phyloP scores from a whole-genome alignment of 2,797 vertebrate genomes.

The Etheostoma perlongum region DNA sequence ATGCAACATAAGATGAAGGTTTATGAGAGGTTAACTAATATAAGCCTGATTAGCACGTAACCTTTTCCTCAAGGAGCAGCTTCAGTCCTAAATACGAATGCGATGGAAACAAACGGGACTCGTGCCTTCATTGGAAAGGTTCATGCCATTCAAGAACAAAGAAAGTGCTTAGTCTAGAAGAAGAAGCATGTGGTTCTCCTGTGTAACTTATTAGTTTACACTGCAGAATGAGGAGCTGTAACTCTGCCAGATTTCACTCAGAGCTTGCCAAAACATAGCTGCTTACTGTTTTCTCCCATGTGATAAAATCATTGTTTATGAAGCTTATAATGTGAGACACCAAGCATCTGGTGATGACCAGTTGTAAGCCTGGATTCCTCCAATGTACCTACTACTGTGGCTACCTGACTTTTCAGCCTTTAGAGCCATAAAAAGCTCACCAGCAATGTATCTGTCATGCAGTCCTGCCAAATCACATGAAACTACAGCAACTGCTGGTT shows the following conservation, averaged over 20 bases:
- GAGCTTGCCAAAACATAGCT: slow-evolving; percentile 23
- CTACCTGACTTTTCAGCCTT: slow-evolving; percentile 17
- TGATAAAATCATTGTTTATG: slow-evolving; percentile 40
- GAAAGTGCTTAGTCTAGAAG: background rate
- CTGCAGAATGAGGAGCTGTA: background rate
- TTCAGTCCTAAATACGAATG: background rate
- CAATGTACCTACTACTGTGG: background rate
- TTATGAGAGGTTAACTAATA: slow-evolving; percentile 16
- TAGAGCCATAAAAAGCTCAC: slow-evolving; percentile 20
- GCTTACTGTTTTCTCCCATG: slow-evolving; percentile 20
- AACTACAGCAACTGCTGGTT: slow-evolving; percentile 13
- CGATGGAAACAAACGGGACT: background rate
- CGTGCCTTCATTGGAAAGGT: background rate
- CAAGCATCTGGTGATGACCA: slow-evolving; percentile 23
- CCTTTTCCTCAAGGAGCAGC: background rate
- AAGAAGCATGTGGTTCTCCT: background rate
- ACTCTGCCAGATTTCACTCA: slow-evolving; percentile 18
- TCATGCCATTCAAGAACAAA: slow-evolving; percentile 18
- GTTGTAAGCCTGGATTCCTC: slow-evolving; percentile 30
- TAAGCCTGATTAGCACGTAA: slow-evolving; percentile 6
- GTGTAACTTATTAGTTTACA: slow-evolving; percentile 1
- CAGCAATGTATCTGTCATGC: background rate
- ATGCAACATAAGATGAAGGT: slow-evolving; percentile 16
- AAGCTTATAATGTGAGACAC: slow-evolving; percentile 15
- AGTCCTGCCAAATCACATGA: background rate